Evolutionary conservation across 2,888 invertebrate genomes (phyloP).

Genomic region (Pimpla rufipes): DNA sequence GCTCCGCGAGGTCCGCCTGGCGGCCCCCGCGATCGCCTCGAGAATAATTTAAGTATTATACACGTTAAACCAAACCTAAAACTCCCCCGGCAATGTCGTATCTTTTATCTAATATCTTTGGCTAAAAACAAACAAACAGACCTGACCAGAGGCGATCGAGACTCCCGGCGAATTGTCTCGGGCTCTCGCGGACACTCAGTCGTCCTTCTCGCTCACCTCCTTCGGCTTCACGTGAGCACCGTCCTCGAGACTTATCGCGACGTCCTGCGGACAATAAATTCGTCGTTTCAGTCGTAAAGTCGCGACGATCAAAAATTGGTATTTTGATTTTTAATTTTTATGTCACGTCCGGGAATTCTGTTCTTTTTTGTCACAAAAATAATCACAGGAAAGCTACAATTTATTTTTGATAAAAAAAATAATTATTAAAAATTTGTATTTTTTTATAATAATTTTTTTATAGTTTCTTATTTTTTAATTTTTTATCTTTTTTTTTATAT

Average conservation of each 20-base stretch:
- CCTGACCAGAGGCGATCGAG: slow-evolving; percentile 61
- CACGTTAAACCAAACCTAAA: slow-evolving; percentile 34
- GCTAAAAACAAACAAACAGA: slow-evolving; percentile 77
- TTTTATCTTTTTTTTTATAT: no score
- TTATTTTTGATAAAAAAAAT: no score
- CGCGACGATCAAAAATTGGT: no score
- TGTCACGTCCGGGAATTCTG: no score
- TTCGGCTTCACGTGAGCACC: slow-evolving; percentile 62
- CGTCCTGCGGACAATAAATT: slow-evolving; percentile 72
- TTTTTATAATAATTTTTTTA: no score
- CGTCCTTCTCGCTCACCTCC: slow-evolving; percentile 61
- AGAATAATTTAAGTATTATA: slow-evolving; percentile 53
- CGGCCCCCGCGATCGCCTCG: slow-evolving; percentile 6
- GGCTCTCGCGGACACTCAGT: slow-evolving; percentile 31
- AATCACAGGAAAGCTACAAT: no score
- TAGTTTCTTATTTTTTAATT: no score
- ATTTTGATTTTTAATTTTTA: no score
- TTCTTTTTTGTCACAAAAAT: no score
- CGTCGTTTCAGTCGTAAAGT: not conserved
- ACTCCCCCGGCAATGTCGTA: slow-evolving; percentile 16
- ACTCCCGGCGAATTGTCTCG: slow-evolving; percentile 1
- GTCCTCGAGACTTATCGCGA: slow-evolving; percentile 74
- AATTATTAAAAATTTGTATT: no score
- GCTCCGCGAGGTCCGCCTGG: slow-evolving; percentile 20
- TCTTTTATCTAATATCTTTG: slow-evolving; percentile 77